Percentiles rank a stretch among this genome's conserved stretches.
These are phyloP conservation scores for Neoascia interrupta DNA, from an alignment of 2,888 invertebrate species.

Conservation along the genomic window DNA sequence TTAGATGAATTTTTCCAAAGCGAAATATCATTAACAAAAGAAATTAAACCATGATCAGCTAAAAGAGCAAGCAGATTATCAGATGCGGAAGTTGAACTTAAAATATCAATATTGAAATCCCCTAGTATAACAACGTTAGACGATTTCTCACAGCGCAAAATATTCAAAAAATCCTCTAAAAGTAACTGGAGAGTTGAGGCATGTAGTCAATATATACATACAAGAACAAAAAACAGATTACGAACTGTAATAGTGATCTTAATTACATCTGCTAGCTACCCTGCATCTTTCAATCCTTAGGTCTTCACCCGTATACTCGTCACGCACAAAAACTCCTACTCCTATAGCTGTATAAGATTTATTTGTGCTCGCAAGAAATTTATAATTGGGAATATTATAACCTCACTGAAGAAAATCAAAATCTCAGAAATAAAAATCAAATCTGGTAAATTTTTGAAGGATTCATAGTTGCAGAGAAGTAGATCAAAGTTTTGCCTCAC, in stretches of 20 bases:
- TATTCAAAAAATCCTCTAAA: too few species aligned
- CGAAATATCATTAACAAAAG: neutral
- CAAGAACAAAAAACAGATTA: too few species aligned
- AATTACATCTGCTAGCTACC: too few species aligned
- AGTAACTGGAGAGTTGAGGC: too few species aligned
- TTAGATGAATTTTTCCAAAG: neutral
- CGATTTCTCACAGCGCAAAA: too few species aligned
- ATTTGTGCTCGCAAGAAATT: neutral
- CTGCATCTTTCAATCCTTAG: neutral
- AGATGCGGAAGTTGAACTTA: too few species aligned
- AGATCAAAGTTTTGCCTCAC: slow-evolving; percentile 12
- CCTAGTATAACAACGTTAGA: too few species aligned
- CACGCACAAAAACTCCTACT: slow-evolving; percentile 13
- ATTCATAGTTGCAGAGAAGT: neutral
- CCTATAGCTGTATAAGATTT: slow-evolving; percentile 4
- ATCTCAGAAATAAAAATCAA: neutral
- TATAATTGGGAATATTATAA: neutral
- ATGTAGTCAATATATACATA: too few species aligned
- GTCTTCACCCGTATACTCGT: too few species aligned
- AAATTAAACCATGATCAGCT: neutral
- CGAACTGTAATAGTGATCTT: too few species aligned
- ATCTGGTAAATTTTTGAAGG: slow-evolving; percentile 4
- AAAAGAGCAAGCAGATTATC: neutral
- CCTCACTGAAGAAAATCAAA: slow-evolving; percentile 2
- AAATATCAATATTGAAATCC: too few species aligned